These are phyloP conservation scores for Cichlasoma orientale DNA, from an alignment of 2,797 vertebrate species.

Conservation along the genomic window DNA sequence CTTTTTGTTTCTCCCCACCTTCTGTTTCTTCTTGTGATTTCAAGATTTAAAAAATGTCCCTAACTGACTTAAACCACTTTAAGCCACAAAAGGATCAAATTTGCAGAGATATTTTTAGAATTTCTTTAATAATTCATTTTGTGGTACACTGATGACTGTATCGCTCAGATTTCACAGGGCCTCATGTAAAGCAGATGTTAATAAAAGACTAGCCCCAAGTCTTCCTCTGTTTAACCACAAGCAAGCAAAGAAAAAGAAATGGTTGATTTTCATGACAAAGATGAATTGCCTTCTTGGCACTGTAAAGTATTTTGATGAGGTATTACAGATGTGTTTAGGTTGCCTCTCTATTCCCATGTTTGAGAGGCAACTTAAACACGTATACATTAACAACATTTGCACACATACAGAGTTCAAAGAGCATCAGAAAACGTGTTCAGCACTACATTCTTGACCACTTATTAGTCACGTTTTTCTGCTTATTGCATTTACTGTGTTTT, in stretches of 20 bases:
- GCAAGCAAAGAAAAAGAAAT: not conserved
- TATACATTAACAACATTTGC: not conserved
- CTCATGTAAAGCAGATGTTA: not conserved
- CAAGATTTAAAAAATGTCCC: not conserved
- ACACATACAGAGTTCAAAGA: not conserved
- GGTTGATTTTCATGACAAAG: not conserved
- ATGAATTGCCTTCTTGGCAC: not conserved
- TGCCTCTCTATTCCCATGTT: not conserved
- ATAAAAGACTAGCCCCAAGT: not conserved
- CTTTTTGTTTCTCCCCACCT: too few relatives aligned
- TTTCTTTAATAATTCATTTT: conserved; percentile 3
- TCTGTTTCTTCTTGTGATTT: not conserved
- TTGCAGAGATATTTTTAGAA: not conserved
- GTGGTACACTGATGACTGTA: not conserved
- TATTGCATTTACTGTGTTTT: not conserved
- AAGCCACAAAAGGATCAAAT: not conserved
- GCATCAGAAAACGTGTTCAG: not conserved
- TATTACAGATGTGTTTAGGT: not conserved
- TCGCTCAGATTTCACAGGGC: not conserved
- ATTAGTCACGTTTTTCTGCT: not conserved
- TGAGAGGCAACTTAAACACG: too few relatives aligned
- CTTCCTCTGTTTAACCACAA: not conserved
- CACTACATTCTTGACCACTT: not conserved
- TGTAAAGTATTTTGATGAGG: not conserved
- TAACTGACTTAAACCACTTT: not conserved